Percentiles rank a stretch among this genome's conserved stretches.
These are phyloP conservation scores for Encarsia formosa DNA, from an alignment of 2,888 invertebrate genomes.

Conservation along the genomic window DNA sequence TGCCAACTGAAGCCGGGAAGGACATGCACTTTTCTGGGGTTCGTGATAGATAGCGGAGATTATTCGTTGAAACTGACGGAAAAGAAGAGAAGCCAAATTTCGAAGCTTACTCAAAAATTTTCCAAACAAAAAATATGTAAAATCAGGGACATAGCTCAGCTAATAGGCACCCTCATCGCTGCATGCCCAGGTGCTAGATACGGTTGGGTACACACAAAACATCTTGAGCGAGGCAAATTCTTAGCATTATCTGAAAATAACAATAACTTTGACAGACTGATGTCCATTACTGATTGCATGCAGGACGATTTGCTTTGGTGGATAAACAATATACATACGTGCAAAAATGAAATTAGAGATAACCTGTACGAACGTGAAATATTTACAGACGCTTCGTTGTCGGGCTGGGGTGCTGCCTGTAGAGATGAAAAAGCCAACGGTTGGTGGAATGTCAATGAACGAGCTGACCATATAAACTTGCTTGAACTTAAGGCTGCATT, in stretches of 20 bases:
- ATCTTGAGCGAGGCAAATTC: neutral
- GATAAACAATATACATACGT: neutral
- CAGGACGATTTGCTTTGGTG: neutral
- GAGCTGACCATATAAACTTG: constrained; percentile 14
- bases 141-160: neutral
- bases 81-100: neutral
- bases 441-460: constrained; percentile 13
- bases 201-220: neutral
- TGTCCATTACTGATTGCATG: neutral
- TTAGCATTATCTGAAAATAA: neutral
- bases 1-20: neutral
- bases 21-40: neutral
- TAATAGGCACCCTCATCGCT: neutral
- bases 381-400: constrained; percentile 13
- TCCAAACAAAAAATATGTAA: neutral
- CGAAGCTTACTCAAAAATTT: neutral
- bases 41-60: neutral
- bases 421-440: constrained; percentile 1
- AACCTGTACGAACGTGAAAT: neutral
- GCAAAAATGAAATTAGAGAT: too few species aligned
- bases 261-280: neutral
- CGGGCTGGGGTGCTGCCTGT: constrained; percentile 14
- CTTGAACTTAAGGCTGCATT: constrained; percentile 3
- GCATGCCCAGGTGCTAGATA: neutral
- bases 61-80: neutral